A percentile compares a stretch with the other conserved stretches of the same genome.
phyloP scores from a whole-genome alignment of 2,113 vertebrate genomes.

The Rhea pennata region DNA sequence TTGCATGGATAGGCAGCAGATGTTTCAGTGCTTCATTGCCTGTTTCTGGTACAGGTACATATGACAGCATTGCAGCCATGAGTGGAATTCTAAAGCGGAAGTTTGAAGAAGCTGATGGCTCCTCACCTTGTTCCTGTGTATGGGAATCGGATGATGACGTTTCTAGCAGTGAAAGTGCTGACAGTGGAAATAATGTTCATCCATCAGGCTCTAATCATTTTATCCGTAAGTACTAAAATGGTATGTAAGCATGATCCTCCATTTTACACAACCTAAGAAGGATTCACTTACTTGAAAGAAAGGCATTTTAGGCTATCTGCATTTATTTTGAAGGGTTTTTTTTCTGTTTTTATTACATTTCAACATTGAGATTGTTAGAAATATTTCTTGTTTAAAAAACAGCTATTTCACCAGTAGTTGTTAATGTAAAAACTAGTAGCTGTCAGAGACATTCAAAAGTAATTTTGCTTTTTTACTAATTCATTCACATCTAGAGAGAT shows the following conservation, averaged over 20 bases:
- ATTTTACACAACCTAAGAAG: background rate
- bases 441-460: background rate
- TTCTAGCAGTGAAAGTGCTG: constrained; percentile 89
- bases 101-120: constrained; percentile 90
- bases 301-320: background rate
- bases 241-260: background rate
- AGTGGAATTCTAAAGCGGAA: constrained; percentile 95
- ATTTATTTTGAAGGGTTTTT: background rate
- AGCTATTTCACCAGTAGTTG: background rate
- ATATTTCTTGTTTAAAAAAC: background rate
- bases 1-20: constrained; percentile 57
- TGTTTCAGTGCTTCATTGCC: constrained; percentile 50
- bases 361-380: background rate
- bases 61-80: constrained; percentile 79
- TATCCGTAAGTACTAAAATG: constrained; percentile 79
- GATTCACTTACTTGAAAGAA: background rate
- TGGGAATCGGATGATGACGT: constrained; percentile 90
- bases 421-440: background rate
- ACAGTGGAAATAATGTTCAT: constrained; percentile 88
- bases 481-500: background rate
- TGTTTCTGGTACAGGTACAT: constrained; percentile 74
- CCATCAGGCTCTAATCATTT: constrained; percentile 84
- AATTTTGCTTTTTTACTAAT: background rate
- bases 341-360: background rate
- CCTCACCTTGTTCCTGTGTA: constrained; percentile 85